Base-by-base conservation (phyloP, 2,797 vertebrate species). In the Karalla daura region DNA sequence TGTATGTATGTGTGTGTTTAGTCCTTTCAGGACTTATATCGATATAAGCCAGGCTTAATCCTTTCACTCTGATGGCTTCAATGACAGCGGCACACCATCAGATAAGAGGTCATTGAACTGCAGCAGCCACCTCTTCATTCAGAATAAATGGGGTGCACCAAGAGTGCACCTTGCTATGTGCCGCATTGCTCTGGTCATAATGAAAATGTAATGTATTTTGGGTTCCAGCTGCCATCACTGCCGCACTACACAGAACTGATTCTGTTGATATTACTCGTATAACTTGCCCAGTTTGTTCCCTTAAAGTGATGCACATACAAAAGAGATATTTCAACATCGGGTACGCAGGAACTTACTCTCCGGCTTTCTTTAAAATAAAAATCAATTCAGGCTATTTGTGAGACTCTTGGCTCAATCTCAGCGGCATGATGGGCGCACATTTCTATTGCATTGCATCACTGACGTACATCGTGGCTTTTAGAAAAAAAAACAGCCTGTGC, bases 61-160 rank as follows among this genome's bases (percentile, higher is more conserved):
- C 91, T 90, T 93, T 93, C 90, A 92, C 88, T 90, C 88, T 93
- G 92, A 92, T 90, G 90, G 89, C 90, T 93, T 86, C 91, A 90
- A 81, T 92, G 92, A 92, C 92, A 92, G 89, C 90, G 53, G 88
- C 89, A 76, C 86, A 87, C 72, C 89, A 92, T 93, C 91, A 92
- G 91, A 93, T 94, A 93, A 91, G 86, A 90, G 92, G 93, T 93
- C 93, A 92, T 89, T 92, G 91, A 93, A 93, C 93, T 93, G 90
- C 88, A 90, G 87, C 91, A 80, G 87, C 84, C 87, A 87, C 86
- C 90, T 90, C 90, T 93, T 94, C 90, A 93, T 93, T 94, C 88
- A 91, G 86, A 93, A 93, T 91, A 91, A 93, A 94, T 92, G 84
- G 88, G 87, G 92, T 89, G 90, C 92, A 92, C 90, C 84, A 67